phyloP scores from a whole-genome alignment of 2,113 vertebrate species.

The Cheirogaleus medius region DNA sequence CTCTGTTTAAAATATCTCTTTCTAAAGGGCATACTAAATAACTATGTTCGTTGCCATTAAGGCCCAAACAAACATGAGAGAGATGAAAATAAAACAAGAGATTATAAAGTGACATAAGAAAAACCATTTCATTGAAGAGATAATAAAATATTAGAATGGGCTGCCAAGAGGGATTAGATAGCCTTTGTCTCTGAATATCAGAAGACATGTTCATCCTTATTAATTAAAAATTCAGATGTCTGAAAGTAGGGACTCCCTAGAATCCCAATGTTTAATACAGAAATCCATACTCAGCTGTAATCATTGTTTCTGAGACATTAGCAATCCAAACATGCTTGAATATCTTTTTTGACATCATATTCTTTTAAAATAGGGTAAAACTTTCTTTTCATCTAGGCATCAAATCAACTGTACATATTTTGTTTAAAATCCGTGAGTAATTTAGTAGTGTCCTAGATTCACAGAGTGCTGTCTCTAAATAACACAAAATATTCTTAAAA shows the following conservation, averaged over 20 bases:
- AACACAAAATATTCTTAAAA: slow-evolving; percentile 64
- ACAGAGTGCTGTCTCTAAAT: slow-evolving; percentile 58
- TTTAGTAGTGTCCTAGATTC: slow-evolving; percentile 74
- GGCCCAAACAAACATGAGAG: not conserved
- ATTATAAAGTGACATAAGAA: not conserved
- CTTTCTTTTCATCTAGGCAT: slow-evolving; percentile 56
- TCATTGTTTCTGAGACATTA: not conserved
- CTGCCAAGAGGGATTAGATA: not conserved
- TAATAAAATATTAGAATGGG: not conserved
- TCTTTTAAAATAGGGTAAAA: slow-evolving; percentile 48
- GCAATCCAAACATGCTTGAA: not conserved
- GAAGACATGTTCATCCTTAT: not conserved
- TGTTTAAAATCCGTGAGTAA: slow-evolving; percentile 74
- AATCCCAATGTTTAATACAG: not conserved
- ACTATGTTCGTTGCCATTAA: not conserved
- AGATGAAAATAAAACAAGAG: not conserved
- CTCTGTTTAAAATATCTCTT: not conserved
- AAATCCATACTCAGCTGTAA: not conserved
- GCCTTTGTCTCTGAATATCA: not conserved
- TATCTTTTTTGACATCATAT: slow-evolving; percentile 1
- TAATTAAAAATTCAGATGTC: slow-evolving; percentile 45
- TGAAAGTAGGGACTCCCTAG: not conserved
- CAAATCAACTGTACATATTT: slow-evolving; percentile 39
- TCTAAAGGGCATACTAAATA: not conserved
- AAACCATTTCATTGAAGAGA: not conserved